Evolutionary conservation across 1,140 invertebrate species (phyloP), one percentile per base, ranked within the genome.

Genomic region (Drosophila nikananu): DNA sequence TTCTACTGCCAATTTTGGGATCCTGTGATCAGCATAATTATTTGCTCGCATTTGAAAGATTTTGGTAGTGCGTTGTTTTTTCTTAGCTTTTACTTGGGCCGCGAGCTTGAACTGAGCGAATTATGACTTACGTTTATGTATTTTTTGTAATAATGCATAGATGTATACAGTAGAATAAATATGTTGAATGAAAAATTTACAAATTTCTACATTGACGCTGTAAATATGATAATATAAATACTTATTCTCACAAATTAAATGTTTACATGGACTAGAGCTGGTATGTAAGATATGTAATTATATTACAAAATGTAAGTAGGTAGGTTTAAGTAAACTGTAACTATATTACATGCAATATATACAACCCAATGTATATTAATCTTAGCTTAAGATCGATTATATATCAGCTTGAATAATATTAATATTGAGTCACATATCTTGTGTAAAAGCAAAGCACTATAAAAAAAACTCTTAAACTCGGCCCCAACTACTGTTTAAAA

Each of bases 41-140:
- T 54, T 61, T 74, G 44, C 27, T 21, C 55, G 42, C 37, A 61
- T 30, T 55, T 41, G 8, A 35, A 54, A 15, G 17, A 37, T 44
- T 60, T 25, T 39, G 1, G 15, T 27, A 19, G n/a, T 27, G 51
- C 19, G 27, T 52, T 19, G 4, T 59, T 12, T 21, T 59, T 15
- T 32, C 21, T 19, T 49, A 58, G 13, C 15, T 67, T 39, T 25
- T 37, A 13, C 35, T 15, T 49, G 5, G 9, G 32, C 32, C 8
- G 21, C 35, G 9, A 25, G 25, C 37, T 42, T 52, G 44, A 37
- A 35, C 35, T 68, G 58, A 65, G 17, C 2, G 17, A 51, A 21
- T 19, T 49, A 21, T 61, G 61, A 39, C 57, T 30, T 42, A 48
- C 23, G 42, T 12, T 62, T 25, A 35, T 66, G 58, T 32, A 7